A percentile compares a stretch with the other conserved stretches of the same genome.
phyloP scores from a whole-genome alignment of 2,113 vertebrate genomes.

The Toxotes jaculatrix region DNA sequence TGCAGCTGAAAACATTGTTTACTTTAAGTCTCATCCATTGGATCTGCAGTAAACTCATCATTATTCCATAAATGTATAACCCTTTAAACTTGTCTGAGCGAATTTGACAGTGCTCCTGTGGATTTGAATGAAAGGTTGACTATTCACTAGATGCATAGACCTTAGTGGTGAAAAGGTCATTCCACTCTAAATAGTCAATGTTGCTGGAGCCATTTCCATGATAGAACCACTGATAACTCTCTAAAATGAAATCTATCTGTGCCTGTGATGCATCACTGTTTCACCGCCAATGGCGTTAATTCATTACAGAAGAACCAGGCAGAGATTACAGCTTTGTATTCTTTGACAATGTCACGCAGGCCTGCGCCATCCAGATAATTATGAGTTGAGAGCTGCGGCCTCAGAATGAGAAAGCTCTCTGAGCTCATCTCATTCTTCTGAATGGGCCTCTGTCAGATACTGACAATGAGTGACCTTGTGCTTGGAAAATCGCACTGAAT shows the following conservation, averaged over 20 bases:
- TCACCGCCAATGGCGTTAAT: conserved; percentile 73
- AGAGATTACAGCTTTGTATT: conserved; percentile 80
- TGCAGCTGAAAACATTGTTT: conserved; percentile 6
- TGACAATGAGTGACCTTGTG: conserved; percentile 84
- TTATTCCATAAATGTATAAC: conserved; percentile 40
- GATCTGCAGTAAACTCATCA: conserved; percentile 39
- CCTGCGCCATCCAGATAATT: conserved; percentile 78
- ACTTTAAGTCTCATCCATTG: conserved; percentile 4
- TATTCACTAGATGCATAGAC: conserved; percentile 58
- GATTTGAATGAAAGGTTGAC: conserved; percentile 67
- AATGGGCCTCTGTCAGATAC: conserved; percentile 76
- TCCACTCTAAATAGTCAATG: conserved; percentile 67
- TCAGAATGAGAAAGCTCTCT: conserved; percentile 77
- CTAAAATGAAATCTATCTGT: conserved; percentile 72
- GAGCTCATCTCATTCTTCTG: conserved; percentile 78
- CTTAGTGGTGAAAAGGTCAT: conserved; percentile 70
- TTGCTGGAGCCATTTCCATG: conserved; percentile 61
- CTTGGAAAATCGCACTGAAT: conserved; percentile 75
- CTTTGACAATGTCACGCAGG: conserved; percentile 77
- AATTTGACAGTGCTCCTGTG: conserved; percentile 37
- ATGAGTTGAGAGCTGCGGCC: conserved; percentile 72
- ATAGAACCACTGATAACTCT: conserved; percentile 70
- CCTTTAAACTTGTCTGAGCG: conserved; percentile 38
- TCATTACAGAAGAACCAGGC: conserved; percentile 76
- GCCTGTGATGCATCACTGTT: conserved; percentile 69